Evolutionary conservation across 2,797 vertebrate genomes (phyloP).

Genomic region (Smutsia temminckii): DNA sequence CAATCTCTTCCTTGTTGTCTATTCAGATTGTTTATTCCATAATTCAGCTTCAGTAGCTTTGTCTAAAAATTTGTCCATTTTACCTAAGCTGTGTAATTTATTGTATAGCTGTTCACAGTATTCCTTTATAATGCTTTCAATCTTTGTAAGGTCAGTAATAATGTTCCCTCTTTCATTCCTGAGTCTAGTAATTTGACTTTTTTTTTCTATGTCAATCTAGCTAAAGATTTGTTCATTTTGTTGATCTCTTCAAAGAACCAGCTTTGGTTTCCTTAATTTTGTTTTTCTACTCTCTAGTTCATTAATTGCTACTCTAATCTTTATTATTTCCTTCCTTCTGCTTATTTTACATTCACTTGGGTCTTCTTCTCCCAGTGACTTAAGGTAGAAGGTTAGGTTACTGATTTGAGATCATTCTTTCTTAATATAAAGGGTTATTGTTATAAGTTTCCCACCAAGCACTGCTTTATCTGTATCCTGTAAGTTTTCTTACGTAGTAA

Average conservation of each 20-base stretch:
- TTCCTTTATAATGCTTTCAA: background rate
- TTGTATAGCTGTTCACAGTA: background rate
- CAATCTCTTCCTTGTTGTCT: background rate
- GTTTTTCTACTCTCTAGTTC: background rate
- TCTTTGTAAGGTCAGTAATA: background rate
- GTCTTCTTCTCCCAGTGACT: background rate
- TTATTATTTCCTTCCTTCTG: constrained; percentile 1
- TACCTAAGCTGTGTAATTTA: background rate
- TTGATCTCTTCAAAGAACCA: background rate
- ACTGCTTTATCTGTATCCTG: background rate
- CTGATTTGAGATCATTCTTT: background rate
- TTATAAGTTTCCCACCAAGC: background rate
- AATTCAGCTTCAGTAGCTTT: background rate
- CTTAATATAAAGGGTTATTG: background rate
- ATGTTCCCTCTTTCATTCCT: background rate
- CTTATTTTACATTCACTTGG: background rate
- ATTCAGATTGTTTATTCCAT: background rate
- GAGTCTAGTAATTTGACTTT: background rate
- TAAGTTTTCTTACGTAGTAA: background rate
- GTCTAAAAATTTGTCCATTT: background rate
- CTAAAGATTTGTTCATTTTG: background rate
- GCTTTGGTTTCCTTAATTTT: background rate
- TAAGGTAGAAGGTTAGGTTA: background rate
- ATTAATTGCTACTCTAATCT: background rate
- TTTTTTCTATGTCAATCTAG: background rate